Evolutionary conservation across 2,888 invertebrate genomes (phyloP).

Genomic region (Sceliomorpha sp.): DNA sequence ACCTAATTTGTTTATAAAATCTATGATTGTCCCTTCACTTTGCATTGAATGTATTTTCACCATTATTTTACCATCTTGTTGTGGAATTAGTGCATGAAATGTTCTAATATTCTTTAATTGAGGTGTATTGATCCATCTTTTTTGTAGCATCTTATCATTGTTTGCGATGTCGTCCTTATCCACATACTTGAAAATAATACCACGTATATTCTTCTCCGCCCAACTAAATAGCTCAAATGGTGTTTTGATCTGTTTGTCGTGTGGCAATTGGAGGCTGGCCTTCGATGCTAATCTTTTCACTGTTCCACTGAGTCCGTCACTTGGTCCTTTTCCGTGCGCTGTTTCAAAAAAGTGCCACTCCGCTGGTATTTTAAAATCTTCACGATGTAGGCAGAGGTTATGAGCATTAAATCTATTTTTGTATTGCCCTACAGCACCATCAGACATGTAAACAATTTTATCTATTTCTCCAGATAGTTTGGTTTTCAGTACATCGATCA

Average conservation of each 20-base stretch:
- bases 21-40: slow-evolving; percentile 2
- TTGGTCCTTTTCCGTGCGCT: slow-evolving; percentile 28
- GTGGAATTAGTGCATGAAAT: not conserved
- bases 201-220: slow-evolving; percentile 29
- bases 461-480: slow-evolving; percentile 1
- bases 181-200: slow-evolving; percentile 24
- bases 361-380: slow-evolving; percentile 36
- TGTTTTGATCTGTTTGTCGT: slow-evolving; percentile 37
- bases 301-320: slow-evolving; percentile 36
- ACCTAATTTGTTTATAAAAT: slow-evolving; percentile 4
- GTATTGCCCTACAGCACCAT: slow-evolving; percentile 41
- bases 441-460: slow-evolving; percentile 34
- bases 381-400: slow-evolving; percentile 25
- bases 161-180: slow-evolving; percentile 5
- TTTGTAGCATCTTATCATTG: slow-evolving; percentile 1
- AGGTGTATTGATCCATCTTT: slow-evolving; percentile 1
- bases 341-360: slow-evolving; percentile 33
- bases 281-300: slow-evolving; percentile 30
- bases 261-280: slow-evolving; percentile 28
- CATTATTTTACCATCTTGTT: not conserved
- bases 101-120: slow-evolving; percentile 3
- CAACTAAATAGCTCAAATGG: slow-evolving; percentile 29
- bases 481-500: slow-evolving; percentile 11
- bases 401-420: slow-evolving; percentile 29
- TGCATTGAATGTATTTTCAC: slow-evolving; percentile 2